A percentile compares a stretch with the other conserved stretches of the same genome.
Conservation (phyloP, 2,888 invertebrate genomes). For the Patella depressa region DNA sequence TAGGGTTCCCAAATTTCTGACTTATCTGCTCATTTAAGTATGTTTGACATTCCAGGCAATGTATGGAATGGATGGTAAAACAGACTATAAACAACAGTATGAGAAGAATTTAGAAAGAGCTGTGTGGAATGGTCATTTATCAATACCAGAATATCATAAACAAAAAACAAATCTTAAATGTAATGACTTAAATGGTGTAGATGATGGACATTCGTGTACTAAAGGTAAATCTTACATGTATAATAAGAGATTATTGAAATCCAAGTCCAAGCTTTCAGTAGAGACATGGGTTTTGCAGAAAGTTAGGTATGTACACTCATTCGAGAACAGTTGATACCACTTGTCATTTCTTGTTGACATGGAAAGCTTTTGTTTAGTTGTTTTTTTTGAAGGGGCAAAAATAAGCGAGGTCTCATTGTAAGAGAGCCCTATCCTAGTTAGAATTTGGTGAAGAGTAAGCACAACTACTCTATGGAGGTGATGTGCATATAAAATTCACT, state of each 20-base stretch:
- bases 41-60: slow-evolving; percentile 76
- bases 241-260: not conserved
- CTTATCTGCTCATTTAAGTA: too few relatives aligned
- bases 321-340: not conserved
- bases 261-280: not conserved
- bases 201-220: slow-evolving; percentile 86
- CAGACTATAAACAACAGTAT: slow-evolving; percentile 84
- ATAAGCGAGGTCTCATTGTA: too few relatives aligned
- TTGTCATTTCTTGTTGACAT: not conserved
- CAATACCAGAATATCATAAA: slow-evolving; percentile 88
- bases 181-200: slow-evolving; percentile 84
- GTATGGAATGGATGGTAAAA: slow-evolving; percentile 91
- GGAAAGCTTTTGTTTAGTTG: too few relatives aligned
- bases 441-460: too few relatives aligned
- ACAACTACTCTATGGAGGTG: too few relatives aligned
- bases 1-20: too few relatives aligned
- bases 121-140: slow-evolving; percentile 88
- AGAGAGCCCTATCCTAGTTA: too few relatives aligned
- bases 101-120: slow-evolving; percentile 84
- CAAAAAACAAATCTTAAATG: slow-evolving; percentile 82
- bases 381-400: too few relatives aligned
- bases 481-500: too few relatives aligned
- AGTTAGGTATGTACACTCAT: not conserved
- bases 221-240: slow-evolving; percentile 75
- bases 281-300: too few relatives aligned